Conservation (phyloP, 2,113 vertebrate genomes). For the Phalacrocorax carbo region DNA sequence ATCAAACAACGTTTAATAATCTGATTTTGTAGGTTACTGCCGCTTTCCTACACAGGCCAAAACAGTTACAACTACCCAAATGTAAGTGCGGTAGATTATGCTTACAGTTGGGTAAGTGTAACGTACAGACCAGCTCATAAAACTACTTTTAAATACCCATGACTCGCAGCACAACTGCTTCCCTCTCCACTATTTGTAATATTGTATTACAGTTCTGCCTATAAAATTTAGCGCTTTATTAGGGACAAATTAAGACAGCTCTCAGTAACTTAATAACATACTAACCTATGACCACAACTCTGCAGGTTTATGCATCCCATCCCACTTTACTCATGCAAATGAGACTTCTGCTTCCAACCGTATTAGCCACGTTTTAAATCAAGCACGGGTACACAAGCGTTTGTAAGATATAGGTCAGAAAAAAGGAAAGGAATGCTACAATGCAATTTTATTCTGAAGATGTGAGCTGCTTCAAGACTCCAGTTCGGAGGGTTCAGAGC, state of each 20-base stretch:
- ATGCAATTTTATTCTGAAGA: background rate
- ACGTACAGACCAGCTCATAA: background rate
- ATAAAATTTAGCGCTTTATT: background rate
- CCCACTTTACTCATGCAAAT: background rate
- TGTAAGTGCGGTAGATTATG: background rate
- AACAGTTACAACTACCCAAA: background rate
- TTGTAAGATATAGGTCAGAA: background rate
- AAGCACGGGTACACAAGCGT: rapidly evolving
- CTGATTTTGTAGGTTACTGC: background rate
- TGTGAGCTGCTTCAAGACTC: background rate
- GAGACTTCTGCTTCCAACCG: background rate
- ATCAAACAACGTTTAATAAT: background rate
- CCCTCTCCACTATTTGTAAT: background rate
- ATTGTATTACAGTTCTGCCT: background rate
- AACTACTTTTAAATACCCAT: background rate
- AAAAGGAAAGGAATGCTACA: background rate
- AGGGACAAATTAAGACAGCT: background rate
- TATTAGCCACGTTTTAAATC: background rate
- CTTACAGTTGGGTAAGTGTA: background rate
- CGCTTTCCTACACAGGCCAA: background rate
- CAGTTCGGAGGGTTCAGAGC: rapidly evolving
- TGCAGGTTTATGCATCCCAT: background rate
- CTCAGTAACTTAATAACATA: background rate
- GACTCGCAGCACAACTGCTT: background rate
- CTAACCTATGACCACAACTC: background rate